phyloP scores from a whole-genome alignment of 2,888 invertebrate species.

The Tachina lurida region DNA sequence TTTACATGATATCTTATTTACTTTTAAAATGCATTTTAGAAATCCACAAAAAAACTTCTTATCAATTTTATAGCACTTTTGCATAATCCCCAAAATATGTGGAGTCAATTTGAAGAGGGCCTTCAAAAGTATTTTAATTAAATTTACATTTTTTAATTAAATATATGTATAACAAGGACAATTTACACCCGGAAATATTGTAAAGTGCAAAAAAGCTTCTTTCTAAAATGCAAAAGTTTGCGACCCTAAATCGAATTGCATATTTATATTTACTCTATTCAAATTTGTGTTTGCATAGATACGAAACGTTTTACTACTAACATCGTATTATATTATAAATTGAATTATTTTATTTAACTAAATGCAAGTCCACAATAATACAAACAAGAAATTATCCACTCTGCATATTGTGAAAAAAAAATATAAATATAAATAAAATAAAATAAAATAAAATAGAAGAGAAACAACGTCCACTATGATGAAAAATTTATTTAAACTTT shows the following conservation, averaged over 20 bases:
- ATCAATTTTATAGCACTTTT: conserved; percentile 40
- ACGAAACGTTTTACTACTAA: background rate
- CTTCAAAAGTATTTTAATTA: background rate
- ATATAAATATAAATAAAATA: too few relatives aligned
- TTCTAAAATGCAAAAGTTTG: background rate
- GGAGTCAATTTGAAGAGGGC: background rate
- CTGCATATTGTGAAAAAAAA: background rate
- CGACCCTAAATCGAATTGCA: conserved; percentile 31
- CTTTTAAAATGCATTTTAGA: conserved; percentile 9
- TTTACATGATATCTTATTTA: conserved; percentile 29
- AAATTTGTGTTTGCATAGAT: background rate
- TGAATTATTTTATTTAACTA: conserved; percentile 28
- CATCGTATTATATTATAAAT: background rate
- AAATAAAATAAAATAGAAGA: background rate
- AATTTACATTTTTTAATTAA: background rate
- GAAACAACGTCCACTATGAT: background rate
- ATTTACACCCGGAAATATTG: conserved; percentile 1
- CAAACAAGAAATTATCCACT: conserved; percentile 24
- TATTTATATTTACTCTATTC: conserved; percentile 11
- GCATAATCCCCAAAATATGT: background rate
- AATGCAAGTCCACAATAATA: conserved; percentile 12
- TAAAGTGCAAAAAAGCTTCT: background rate
- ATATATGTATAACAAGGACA: background rate
- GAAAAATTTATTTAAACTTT: conserved; percentile 27
- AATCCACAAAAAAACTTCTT: conserved; percentile 12